phyloP scores from a whole-genome alignment of 2,888 invertebrate genomes.

The Hipparchia sbordonii region DNA sequence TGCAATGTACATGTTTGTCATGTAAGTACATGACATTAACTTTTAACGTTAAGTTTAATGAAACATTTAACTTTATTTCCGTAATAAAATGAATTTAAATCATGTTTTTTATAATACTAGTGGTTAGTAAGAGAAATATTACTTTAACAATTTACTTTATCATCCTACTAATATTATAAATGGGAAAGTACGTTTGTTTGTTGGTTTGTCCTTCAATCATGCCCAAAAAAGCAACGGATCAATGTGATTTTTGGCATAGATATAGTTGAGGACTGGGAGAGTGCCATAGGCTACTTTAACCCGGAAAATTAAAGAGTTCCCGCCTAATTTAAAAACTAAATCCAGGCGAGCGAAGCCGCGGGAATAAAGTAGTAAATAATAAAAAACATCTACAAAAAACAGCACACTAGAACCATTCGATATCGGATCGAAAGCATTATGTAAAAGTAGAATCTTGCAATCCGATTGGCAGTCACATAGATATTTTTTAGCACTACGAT shows the following conservation, averaged over 20 bases:
- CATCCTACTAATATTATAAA: no score
- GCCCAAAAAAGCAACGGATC: no score
- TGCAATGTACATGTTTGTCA: background rate
- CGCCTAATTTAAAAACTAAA: no score
- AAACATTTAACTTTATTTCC: conserved; percentile 1
- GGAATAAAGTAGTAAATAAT: background rate
- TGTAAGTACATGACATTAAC: conserved; percentile 3
- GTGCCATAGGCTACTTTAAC: no score
- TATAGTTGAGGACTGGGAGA: no score
- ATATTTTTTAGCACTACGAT: conserved; percentile 22
- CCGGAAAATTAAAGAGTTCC: no score
- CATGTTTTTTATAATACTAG: background rate
- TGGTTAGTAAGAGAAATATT: background rate
- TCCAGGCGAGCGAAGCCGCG: no score
- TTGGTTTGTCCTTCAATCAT: no score
- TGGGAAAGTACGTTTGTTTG: no score
- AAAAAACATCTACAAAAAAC: background rate
- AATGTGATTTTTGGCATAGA: no score
- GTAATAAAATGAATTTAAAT: background rate
- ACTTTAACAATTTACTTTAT: background rate
- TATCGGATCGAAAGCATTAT: conserved; percentile 1
- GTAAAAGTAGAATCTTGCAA: conserved; percentile 4
- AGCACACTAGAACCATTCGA: background rate
- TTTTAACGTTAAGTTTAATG: background rate
- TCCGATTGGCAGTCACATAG: conserved; percentile 20